Evolutionary conservation across 2,113 vertebrate species (phyloP), one percentile per base, ranked within the genome.

Genomic region (Pampusana beccarii): DNA sequence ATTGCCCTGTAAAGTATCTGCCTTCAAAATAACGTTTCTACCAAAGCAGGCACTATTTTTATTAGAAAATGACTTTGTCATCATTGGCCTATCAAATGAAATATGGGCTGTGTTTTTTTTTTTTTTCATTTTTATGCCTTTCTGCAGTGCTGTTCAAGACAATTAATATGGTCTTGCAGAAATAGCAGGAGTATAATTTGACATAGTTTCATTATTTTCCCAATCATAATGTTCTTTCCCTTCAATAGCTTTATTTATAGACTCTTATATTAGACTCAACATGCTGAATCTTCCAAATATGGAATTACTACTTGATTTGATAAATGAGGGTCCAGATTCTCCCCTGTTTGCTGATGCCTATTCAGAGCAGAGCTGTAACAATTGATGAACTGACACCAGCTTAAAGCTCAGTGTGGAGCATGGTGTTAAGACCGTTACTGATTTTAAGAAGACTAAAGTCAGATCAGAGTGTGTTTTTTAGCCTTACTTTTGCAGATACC

Each of bases 201-300:
- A 34, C 61, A 82, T 69, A 69, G 61, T 94, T 91, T 66, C 15
- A 71, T 93, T 79, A 80, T 69, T 86, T 50, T 50, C 31, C 56
- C 48, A 77, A 84, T 95, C 34, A 67, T 60, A 89, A 33, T 48
- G 18, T 69, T 80, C 34, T 91, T 70, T 93, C 57, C 28, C 66
- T 95, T 90, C 54, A 81, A 34, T 92, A 71, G 29, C 61, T 74
- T 75, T 92, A 89, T 96, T 95, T 93, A 51, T 94, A 96, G 84
- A 92, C n/a, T 88, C 69, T 72, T 91, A 26, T 25, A 84, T 92
- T 75, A 72, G 44, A 58, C 9, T 85, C 65, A 85, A 65, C 28
- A 64, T 69, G 57, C 60, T 83, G 86, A 74, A 80, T 77, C 54
- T 94, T 83, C 91, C 94, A 85, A 91, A 81, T 94, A 85, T 31